Percentiles rank a stretch among this genome's conserved stretches.
Conservation (phyloP, 2,888 invertebrate species). For the Sesamia inferens region DNA sequence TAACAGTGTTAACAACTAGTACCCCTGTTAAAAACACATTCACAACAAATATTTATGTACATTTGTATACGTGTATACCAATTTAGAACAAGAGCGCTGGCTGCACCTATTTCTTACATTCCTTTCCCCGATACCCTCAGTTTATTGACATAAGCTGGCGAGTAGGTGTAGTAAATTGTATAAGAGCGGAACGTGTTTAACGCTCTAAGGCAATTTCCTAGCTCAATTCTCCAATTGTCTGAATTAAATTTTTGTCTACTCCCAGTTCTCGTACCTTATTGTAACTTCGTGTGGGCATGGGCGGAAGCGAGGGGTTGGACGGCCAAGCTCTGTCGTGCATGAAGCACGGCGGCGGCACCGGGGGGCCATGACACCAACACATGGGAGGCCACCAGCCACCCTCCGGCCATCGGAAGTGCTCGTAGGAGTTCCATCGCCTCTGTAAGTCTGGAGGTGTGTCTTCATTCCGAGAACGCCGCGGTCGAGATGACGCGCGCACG, state of each 20-base stretch:
- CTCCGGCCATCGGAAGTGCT: constrained; percentile 91
- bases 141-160: constrained; percentile 49
- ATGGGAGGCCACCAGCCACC: constrained; percentile 86
- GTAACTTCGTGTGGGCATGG: constrained; percentile 77
- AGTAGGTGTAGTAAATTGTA: constrained; percentile 50
- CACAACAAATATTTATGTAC: constrained; percentile 15
- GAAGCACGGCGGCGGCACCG: constrained; percentile 85
- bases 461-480: constrained; percentile 81
- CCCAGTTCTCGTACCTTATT: constrained; percentile 81
- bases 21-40: constrained; percentile 19
- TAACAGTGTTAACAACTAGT: constrained; percentile 9
- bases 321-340: constrained; percentile 88
- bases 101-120: constrained; percentile 37
- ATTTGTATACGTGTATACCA: constrained; percentile 22
- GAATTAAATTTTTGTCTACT: constrained; percentile 48
- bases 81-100: constrained; percentile 22
- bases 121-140: constrained; percentile 32
- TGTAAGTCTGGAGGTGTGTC: constrained; percentile 85
- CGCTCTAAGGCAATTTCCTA: constrained; percentile 46
- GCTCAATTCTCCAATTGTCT: constrained; percentile 48
- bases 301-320: constrained; percentile 86
- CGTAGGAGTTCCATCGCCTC: constrained; percentile 89
- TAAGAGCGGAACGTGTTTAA: constrained; percentile 40
- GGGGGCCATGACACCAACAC: constrained; percentile 87
- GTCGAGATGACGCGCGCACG: constrained; percentile 83